Evolutionary conservation across 2,888 invertebrate genomes (phyloP).

Genomic region (Endomychus coccineus): DNA sequence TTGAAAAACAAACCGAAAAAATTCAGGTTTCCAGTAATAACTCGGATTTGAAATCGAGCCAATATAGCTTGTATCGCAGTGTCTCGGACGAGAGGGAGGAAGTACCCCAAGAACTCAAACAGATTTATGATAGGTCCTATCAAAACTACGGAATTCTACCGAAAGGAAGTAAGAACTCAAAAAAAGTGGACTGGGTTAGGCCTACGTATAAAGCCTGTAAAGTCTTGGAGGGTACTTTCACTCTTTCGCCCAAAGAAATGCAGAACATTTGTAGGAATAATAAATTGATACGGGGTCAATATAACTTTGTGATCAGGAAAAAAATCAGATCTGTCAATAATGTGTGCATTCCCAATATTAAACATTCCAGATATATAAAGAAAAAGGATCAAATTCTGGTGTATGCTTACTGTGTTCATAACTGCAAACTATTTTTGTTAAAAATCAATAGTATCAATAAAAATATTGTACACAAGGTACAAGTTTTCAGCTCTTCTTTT

Average conservation of each 20-base stretch:
- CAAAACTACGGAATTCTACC: too few relatives aligned
- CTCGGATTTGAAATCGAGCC: too few relatives aligned
- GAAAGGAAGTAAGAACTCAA: neutral
- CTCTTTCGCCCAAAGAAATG: neutral
- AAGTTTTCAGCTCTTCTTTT: neutral
- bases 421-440: too few relatives aligned
- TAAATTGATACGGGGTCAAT: neutral
- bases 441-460: too few relatives aligned
- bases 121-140: too few relatives aligned
- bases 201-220: neutral
- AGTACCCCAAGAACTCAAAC: too few relatives aligned
- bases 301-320: slow-evolving; percentile 1
- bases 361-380: neutral
- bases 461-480: neutral
- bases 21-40: too few relatives aligned
- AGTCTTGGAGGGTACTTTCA: neutral
- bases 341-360: neutral
- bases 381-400: neutral
- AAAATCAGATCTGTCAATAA: neutral
- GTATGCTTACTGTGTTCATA: slow-evolving; percentile 1
- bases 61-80: too few relatives aligned
- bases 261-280: neutral
- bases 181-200: neutral
- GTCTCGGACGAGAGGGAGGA: too few relatives aligned
- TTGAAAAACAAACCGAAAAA: too few relatives aligned